Evolutionary conservation across 2,113 vertebrate species (phyloP), one percentile per base, ranked within the genome.

Genomic region (Plecturocebus donacophilus): DNA sequence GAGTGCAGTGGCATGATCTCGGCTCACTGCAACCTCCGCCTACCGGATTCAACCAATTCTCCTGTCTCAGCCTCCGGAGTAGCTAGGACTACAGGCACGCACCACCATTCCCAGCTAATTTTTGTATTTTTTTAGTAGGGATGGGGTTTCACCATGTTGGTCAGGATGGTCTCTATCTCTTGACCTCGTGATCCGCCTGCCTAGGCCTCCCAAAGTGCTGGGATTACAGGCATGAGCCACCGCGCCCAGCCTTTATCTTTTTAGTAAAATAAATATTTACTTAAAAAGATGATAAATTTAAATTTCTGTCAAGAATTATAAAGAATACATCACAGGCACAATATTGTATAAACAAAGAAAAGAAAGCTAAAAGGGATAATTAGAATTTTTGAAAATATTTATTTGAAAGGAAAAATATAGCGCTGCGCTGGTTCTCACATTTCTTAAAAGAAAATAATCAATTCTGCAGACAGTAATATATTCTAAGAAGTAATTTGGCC

Each of bases 281-380:
- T 87, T 75, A 64, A 86, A 91, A 68, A 56, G 35, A 93, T 25
- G 30, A 7, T 0, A 1, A 87, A 45, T 91, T 96, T 92, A 86
- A 94, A 52, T 95, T 73, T 87, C 71, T 92, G 75, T 42, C 35
- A 91, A 89, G 54, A 97, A 96, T 73, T 17, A 88, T 38, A 92
- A 88, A 95, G 32, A 3, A 17, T 87, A 45, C n/a, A 70, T 95
- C 2, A 58, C n/a, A 61, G 27, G n/a, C 38, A 38, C 38, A 66
- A 27, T 49, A 83, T 11, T 93, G 40, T 52, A 87, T 75, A 27
- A 68, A 49, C 19, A n/a, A 52, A 27, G 76, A 42, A n/a, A 21
- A 23, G 49, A 47, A 88, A 42, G 42, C 70, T 52, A 42, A 5
- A 70, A 3, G 21, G 68, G 6, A n/a, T 66, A 70, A 23, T 40